Evolutionary conservation across 2,797 vertebrate genomes (phyloP).

Genomic region (Xiphorhynchus erythropygius): DNA sequence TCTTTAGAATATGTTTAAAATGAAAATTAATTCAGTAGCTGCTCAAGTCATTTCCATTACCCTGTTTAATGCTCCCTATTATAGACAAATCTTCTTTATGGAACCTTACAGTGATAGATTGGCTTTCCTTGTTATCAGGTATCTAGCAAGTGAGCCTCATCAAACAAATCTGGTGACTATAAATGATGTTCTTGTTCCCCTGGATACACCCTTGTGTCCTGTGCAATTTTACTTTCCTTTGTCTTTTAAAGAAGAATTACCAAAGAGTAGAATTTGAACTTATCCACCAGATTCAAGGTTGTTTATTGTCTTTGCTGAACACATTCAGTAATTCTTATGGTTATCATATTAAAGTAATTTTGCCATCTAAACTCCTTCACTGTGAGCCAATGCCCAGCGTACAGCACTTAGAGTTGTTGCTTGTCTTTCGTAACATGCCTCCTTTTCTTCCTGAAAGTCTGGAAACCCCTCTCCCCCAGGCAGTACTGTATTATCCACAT

Average conservation of each 20-base stretch:
- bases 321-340: not conserved
- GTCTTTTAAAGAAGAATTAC: constrained; percentile 1
- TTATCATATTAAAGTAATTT: not conserved
- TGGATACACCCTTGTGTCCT: constrained; percentile 26
- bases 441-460: not conserved
- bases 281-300: not conserved
- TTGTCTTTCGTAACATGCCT: not conserved
- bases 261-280: not conserved
- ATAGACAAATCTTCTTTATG: constrained; percentile 53
- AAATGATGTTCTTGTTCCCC: constrained; percentile 30
- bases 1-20: constrained; percentile 50
- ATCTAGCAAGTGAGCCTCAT: constrained; percentile 42
- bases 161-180: not conserved
- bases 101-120: constrained; percentile 49
- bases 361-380: not conserved
- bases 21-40: constrained; percentile 62
- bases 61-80: constrained; percentile 20
- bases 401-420: not conserved
- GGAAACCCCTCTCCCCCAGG: not conserved
- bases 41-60: constrained; percentile 37
- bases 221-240: not conserved
- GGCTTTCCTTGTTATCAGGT: constrained; percentile 47
- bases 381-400: not conserved
- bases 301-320: not conserved
- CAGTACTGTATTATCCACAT: rapidly evolving